These are phyloP conservation scores for Archaeoteleia sp. DNA, from an alignment of 2,888 invertebrate species.

Conservation along the genomic window DNA sequence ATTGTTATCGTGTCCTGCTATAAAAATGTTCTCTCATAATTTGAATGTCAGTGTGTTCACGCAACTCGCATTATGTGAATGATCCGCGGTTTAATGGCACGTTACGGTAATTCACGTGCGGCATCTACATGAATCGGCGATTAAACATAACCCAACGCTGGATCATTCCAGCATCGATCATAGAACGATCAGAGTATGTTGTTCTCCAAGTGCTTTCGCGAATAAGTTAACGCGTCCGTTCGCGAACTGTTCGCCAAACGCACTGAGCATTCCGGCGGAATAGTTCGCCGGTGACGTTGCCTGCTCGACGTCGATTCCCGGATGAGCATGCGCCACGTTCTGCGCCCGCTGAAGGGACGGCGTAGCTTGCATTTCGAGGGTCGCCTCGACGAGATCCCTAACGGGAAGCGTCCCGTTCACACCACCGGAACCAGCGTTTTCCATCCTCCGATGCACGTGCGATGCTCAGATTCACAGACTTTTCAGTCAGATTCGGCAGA, in stretches of 20 bases:
- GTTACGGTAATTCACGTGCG: background rate
- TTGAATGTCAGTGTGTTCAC: background rate
- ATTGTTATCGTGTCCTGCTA: conserved; percentile 9
- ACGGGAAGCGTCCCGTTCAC: conserved; percentile 46
- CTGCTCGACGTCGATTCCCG: conserved; percentile 64
- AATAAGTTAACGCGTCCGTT: conserved; percentile 68
- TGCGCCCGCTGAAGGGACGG: conserved; percentile 54
- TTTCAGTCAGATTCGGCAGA: conserved; percentile 41
- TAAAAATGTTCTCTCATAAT: conserved; percentile 18
- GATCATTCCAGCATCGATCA: conserved; percentile 17
- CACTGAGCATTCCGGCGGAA: conserved; percentile 70
- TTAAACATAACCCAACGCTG: background rate
- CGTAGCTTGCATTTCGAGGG: conserved; percentile 47
- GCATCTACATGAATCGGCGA: conserved; percentile 20
- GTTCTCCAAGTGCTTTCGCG: conserved; percentile 29
- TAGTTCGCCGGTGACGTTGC: conserved; percentile 72
- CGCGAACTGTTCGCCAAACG: conserved; percentile 74
- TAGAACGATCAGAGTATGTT: conserved; percentile 3
- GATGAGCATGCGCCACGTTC: conserved; percentile 73
- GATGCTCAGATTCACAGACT: conserved; percentile 41
- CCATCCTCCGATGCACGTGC: conserved; percentile 43
- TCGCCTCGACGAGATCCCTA: conserved; percentile 49
- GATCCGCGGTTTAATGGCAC: background rate
- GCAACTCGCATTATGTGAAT: background rate
- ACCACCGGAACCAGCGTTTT: conserved; percentile 39